Evolutionary conservation across 2,113 vertebrate species (phyloP), one percentile per base, ranked within the genome.

Genomic region (Merops nubicus): DNA sequence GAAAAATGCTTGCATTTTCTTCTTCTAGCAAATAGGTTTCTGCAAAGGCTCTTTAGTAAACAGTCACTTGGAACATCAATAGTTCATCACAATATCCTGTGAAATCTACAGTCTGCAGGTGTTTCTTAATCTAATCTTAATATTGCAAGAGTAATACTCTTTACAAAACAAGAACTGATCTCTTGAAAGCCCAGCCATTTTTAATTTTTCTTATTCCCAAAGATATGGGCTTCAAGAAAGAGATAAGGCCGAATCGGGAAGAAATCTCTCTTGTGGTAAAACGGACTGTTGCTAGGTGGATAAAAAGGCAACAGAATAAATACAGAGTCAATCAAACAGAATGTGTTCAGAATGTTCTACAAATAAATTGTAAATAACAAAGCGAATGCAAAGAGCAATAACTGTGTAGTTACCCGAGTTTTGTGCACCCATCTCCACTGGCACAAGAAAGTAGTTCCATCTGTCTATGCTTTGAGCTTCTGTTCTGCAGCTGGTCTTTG

Each of bases 21-120:
- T 91, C 75, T 86, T 95, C 45, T 74, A 98, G 98, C 50, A 96
- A 26, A 94, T 50, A 36, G 97, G 96, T 63, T 60, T 98, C 90
- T 98, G 98, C 91, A 56, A 45, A 60, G 97, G 97, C 76, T 89
- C 95, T 48, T 33, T 97, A 78, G 28, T 26, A 62, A 69, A 57
- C 4, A 25, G 3, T 5, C 0, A 0, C 15, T 0, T 0, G 9
- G 1, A 8, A 9, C 0, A 6, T 1, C 0, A 75, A 47, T 25
- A 64, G 20, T 28, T 17, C 33, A 53, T 97, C 82, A 57, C 29
- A 4, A 25, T 59, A 81, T 65, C 75, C 38, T 98, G 98, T 69
- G 68, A 97, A 43, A 95, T 98, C 94, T 98, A 97, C 91, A 31
- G 40, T 57, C 36, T 11, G 15, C 93, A 97, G 98, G 98, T 98